Evolutionary conservation across 2,888 invertebrate species (phyloP).

Genomic region (Drosophila monieri): DNA sequence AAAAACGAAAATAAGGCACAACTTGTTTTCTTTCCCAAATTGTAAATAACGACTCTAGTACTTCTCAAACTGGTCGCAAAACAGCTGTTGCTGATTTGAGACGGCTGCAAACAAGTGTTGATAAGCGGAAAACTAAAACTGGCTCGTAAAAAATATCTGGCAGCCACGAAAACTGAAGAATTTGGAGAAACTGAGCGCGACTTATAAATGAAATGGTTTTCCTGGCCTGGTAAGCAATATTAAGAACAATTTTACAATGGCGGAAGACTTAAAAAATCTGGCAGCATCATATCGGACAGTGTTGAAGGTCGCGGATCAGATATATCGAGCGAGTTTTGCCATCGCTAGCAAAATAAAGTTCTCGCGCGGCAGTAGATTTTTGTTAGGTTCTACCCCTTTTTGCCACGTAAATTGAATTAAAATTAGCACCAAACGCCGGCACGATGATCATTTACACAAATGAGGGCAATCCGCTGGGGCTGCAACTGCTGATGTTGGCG

Average conservation of each 20-base stretch:
- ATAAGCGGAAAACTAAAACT: no score
- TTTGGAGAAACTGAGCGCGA: no score
- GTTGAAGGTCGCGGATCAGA: no score
- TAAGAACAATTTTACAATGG: no score
- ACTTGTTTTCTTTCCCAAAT: neutral
- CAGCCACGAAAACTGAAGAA: no score
- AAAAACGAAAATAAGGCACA: neutral
- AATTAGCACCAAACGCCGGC: slow-evolving; percentile 23
- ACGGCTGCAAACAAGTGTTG: neutral
- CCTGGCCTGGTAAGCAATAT: no score
- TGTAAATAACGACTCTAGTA: slow-evolving; percentile 12
- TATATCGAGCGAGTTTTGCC: neutral
- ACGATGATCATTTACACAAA: slow-evolving; percentile 90
- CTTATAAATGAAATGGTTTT: no score
- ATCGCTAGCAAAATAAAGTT: slow-evolving; percentile 1
- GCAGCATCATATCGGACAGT: no score
- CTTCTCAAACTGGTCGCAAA: neutral
- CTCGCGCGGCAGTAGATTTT: neutral
- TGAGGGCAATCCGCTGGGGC: slow-evolving; percentile 90
- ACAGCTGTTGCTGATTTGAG: slow-evolving; percentile 17
- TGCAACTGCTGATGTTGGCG: slow-evolving; percentile 90
- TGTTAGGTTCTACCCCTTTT: slow-evolving; percentile 46
- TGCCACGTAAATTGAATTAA: slow-evolving; percentile 76
- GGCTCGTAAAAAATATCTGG: no score
- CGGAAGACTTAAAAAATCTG: no score